phyloP scores from a whole-genome alignment of 2,113 vertebrate genomes.

The Ceratotherium simum region DNA sequence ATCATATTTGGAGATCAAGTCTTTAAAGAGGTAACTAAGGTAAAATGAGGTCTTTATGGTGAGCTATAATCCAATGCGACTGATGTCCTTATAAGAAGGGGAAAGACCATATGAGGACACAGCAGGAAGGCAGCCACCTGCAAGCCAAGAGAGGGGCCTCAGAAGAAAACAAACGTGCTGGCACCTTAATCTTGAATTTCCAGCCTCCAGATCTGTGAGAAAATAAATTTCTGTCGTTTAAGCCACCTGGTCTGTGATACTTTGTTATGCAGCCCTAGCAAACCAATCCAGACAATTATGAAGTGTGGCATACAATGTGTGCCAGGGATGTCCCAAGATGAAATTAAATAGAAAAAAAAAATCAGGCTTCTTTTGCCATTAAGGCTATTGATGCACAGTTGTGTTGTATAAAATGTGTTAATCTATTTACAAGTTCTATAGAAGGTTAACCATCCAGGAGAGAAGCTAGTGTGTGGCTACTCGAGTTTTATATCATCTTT shows the following conservation, averaged over 20 bases:
- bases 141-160: background rate
- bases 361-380: background rate
- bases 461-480: background rate
- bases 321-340: background rate
- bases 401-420: background rate
- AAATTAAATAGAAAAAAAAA: background rate
- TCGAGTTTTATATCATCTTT: background rate
- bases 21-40: background rate
- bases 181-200: background rate
- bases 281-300: background rate
- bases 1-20: background rate
- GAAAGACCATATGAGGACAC: background rate
- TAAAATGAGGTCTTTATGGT: background rate
- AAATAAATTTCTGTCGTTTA: background rate
- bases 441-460: background rate
- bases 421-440: background rate
- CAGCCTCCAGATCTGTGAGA: background rate
- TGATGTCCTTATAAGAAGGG: background rate
- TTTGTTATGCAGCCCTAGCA: background rate
- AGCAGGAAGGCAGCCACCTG: background rate
- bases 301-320: background rate
- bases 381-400: background rate
- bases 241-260: background rate
- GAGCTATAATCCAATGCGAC: background rate
- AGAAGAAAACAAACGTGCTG: background rate